Base-by-base conservation (phyloP, 2,113 vertebrate species). In the Pongo pygmaeus region DNA sequence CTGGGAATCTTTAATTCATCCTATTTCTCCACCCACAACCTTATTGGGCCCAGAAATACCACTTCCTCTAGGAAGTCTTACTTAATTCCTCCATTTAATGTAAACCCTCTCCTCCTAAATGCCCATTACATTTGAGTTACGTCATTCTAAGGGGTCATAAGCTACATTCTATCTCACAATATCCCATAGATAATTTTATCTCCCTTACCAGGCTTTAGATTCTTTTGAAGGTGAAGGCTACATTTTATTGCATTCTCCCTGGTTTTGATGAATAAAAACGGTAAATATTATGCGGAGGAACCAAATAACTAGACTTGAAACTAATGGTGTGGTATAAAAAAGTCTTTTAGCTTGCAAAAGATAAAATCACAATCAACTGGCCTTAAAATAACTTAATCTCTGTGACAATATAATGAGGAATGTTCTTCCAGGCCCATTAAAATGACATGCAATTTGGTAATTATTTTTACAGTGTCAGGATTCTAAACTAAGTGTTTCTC, bases 401-500 rank as follows among this genome's bases (percentile, higher is more conserved):
- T 93, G 59, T 78, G 92, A 91, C 90, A 95, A 52, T 6, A 50
- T 77, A 91, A 88, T 92, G 94, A 95, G 59, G 22, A 79, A 81
- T 69, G 52, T 92, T 94, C 80, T 92, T 27, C 43, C 32, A 78
- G 64, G 32, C 70, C 89, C 77, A 96, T 93, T 90, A 93, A 64
- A 78, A 93, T 91, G 95, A 92, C 89, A 96, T 79, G 50, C 75
- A 59, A 67, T 74, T 72, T 89, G 97, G 88, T 87, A 87, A 96
- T 80, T 93, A 93, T 90, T 97, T 96, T 84, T 83, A 84, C 32
- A 90, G 75, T 78, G 83, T 87, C 46, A 43, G 90, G 85, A 93
- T 96, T 97, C 77, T 88, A 87, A 78, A 83, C 90, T n/a, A 61
- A 94, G 91, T 78, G 75, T 96, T 96, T 96, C 84, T n/a, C 84